Conservation (phyloP, 1,140 invertebrate genomes). For the Hylaeus anthracinus region DNA sequence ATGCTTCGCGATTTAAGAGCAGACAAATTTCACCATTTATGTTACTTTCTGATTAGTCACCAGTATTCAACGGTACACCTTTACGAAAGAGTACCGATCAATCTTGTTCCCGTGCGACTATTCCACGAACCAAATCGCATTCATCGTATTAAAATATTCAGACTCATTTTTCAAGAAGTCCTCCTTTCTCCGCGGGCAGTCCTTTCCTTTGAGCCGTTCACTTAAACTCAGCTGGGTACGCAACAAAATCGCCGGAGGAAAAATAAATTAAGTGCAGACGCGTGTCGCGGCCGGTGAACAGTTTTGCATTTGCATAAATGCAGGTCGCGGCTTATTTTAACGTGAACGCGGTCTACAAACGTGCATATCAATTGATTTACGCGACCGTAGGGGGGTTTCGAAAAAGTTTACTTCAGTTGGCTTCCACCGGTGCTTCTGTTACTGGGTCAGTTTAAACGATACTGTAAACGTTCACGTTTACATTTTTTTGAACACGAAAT, state of each 20-base stretch:
- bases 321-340: constrained; percentile 30
- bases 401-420: not conserved
- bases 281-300: constrained; percentile 34
- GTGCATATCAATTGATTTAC: constrained; percentile 40
- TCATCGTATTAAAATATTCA: constrained; percentile 34
- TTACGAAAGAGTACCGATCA: constrained; percentile 2
- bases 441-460: no score
- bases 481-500: no score
- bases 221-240: not conserved
- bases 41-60: not conserved
- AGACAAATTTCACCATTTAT: no score
- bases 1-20: not conserved
- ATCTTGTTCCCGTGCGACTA: constrained; percentile 8
- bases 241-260: constrained; percentile 39
- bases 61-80: not conserved
- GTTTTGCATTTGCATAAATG: constrained; percentile 61
- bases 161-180: constrained; percentile 25
- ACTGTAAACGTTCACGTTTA: no score
- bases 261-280: constrained; percentile 58
- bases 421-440: not conserved
- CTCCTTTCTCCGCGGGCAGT: not conserved
- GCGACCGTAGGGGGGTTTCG: not conserved
- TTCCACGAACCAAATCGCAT: not conserved
- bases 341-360: constrained; percentile 6
- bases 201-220: not conserved